Base-by-base conservation (phyloP, 2,888 invertebrate species). In the Nephrotoma flavescens region DNA sequence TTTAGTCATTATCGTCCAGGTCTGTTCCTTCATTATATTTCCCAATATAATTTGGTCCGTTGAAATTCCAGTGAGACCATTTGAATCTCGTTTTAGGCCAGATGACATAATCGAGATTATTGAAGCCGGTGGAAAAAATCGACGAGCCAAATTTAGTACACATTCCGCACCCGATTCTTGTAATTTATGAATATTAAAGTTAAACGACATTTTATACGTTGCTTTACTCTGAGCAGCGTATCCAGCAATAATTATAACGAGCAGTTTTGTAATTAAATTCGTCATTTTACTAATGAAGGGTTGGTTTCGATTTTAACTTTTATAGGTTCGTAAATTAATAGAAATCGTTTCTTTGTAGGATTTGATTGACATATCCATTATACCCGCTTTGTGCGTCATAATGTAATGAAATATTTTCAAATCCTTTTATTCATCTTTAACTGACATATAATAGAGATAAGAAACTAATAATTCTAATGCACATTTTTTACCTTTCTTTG, bases 131-230 rank as follows among this genome's bases (percentile, higher is more conserved):
- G 6, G 11, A 71, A 87, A 45, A 86, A 86, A 87, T 15, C 31
- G 41, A 9, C 41, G 71, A 6, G 86, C 15, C 19, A 87, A 42
- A 9, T 86, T 15, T 7, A 87, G 11, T 1, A 86, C 15, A 71
- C 87, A 87, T 31, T 87, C 31, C 11, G 87, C 41, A 41, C 71
- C 85, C 6, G 87, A 87, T 42, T 86, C 44, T 57, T 87, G 87
- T 15, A 85, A 52, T 86, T 86, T 86, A 12, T 47, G 86, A 6
- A 85, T n/a, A 42, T 42, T 44, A 44, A 4, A 4, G 42, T 85
- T 31, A 12, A 85, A 85, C 9, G 71, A 7, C 71, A 71, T 19
- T 71, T 71, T 71, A 19, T 11, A 31, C 1, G 7, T 7, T 2
- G 31, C 71, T 0, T 71, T 31, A 31, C 31, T 31, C 31, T 31